Conservation (phyloP, 1,140 invertebrate genomes). For the Bombyx mandarina region DNA sequence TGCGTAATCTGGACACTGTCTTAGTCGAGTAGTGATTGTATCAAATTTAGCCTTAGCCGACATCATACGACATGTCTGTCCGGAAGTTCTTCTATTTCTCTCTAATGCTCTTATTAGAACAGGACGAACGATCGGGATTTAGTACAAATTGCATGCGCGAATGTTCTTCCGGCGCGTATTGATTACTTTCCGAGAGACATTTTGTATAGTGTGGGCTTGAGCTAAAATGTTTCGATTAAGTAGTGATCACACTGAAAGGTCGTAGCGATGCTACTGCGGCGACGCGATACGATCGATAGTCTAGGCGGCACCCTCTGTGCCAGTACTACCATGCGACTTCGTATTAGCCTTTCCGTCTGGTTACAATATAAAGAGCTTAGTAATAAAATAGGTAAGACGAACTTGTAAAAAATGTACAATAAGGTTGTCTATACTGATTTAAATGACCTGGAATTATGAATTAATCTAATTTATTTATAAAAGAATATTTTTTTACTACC, state of each 20-base stretch:
- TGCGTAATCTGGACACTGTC: slow-evolving; percentile 4
- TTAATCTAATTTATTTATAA: slow-evolving; percentile 3
- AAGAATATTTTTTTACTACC: background rate
- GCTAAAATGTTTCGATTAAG: background rate
- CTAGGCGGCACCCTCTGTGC: too few relatives aligned
- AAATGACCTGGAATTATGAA: slow-evolving; percentile 1
- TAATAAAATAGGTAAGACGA: slow-evolving; percentile 6
- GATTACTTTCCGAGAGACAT: too few relatives aligned
- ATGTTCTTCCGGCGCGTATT: too few relatives aligned
- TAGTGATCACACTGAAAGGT: slow-evolving; percentile 1
- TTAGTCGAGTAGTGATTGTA: background rate
- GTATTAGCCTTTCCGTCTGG: slow-evolving; percentile 1
- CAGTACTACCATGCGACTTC: too few relatives aligned
- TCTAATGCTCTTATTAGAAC: too few relatives aligned
- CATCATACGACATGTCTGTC: too few relatives aligned
- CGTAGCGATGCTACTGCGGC: background rate
- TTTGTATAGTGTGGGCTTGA: too few relatives aligned
- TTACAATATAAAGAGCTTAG: slow-evolving; percentile 9
- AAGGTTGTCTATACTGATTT: slow-evolving; percentile 1
- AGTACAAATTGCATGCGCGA: too few relatives aligned
- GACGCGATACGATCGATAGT: background rate
- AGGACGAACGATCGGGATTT: too few relatives aligned
- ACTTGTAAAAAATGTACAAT: slow-evolving; percentile 1
- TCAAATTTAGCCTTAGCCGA: too few relatives aligned
- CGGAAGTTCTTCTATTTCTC: too few relatives aligned